phyloP scores from a whole-genome alignment of 2,113 vertebrate species.

The Amphiprion ocellaris region DNA sequence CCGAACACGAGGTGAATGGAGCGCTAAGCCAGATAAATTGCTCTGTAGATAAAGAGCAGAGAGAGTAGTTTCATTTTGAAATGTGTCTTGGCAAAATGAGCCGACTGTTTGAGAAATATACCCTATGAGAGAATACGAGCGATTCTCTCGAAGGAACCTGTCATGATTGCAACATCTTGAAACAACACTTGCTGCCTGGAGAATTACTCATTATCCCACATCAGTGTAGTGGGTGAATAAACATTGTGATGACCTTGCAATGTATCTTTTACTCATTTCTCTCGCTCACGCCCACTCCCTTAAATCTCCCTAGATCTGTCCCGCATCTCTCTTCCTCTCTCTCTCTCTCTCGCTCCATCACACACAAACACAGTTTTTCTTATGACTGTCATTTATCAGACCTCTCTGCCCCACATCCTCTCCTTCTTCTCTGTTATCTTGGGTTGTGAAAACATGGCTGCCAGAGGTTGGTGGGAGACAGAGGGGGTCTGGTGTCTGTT shows the following conservation, averaged over 20 bases:
- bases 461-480: conserved; percentile 62
- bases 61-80: conserved; percentile 33
- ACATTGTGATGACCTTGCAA: conserved; percentile 57
- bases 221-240: conserved; percentile 67
- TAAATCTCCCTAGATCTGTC: conserved; percentile 14
- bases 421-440: conserved; percentile 69
- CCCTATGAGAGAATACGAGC: conserved; percentile 24
- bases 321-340: conserved; percentile 12
- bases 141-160: conserved; percentile 49
- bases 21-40: conserved; percentile 56
- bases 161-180: conserved; percentile 68
- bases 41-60: conserved; percentile 47
- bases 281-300: conserved; percentile 12
- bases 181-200: conserved; percentile 60
- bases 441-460: conserved; percentile 70
- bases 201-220: conserved; percentile 58
- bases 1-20: conserved; percentile 26
- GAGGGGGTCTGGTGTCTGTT: conserved; percentile 56
- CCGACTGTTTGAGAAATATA: conserved; percentile 23
- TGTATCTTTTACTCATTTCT: conserved; percentile 47
- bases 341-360: conserved; percentile 2
- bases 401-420: conserved; percentile 33
- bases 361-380: conserved; percentile 14
- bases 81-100: conserved; percentile 49
- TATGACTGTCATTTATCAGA: conserved; percentile 55